A percentile compares a stretch with the other conserved stretches of the same genome.
phyloP scores from a whole-genome alignment of 2,113 vertebrate genomes.

The Tiliqua scincoides region DNA sequence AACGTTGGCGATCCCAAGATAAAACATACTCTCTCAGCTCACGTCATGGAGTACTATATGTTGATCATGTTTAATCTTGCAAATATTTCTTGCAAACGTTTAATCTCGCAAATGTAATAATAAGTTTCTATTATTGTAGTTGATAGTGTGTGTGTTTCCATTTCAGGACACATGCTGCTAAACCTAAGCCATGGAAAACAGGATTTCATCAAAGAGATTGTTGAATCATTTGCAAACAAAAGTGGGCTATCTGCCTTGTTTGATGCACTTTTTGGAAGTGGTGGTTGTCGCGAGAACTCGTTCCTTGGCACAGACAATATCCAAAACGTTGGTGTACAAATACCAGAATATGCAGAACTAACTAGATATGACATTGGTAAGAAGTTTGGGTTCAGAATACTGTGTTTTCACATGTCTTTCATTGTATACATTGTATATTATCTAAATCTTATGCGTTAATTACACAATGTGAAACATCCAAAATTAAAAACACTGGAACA shows the following conservation, averaged over 20 bases:
- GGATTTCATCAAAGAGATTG: constrained; percentile 87
- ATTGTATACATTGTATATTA: not conserved
- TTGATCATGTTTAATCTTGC: not conserved
- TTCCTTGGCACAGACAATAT: constrained; percentile 90
- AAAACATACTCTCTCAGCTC: not conserved
- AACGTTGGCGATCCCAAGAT: not conserved
- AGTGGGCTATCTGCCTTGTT: constrained; percentile 84
- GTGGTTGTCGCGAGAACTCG: constrained; percentile 74
- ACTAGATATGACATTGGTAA: constrained; percentile 88
- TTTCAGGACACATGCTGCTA: constrained; percentile 91
- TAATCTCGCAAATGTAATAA: not conserved
- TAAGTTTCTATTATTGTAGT: not conserved
- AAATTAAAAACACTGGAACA: not conserved
- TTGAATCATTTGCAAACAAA: constrained; percentile 90
- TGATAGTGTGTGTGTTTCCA: constrained; percentile 30
- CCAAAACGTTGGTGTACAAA: constrained; percentile 72
- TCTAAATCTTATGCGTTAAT: not conserved
- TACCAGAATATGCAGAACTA: constrained; percentile 82
- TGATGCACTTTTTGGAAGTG: constrained; percentile 83
- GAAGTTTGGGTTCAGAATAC: constrained; percentile 17
- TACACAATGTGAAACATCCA: not conserved
- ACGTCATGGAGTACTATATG: not conserved
- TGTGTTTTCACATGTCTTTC: not conserved
- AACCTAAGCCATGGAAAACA: constrained; percentile 84
- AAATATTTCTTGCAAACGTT: not conserved